phyloP scores from a whole-genome alignment of 2,888 invertebrate genomes.

The Aphelenchoides bicaudatus region DNA sequence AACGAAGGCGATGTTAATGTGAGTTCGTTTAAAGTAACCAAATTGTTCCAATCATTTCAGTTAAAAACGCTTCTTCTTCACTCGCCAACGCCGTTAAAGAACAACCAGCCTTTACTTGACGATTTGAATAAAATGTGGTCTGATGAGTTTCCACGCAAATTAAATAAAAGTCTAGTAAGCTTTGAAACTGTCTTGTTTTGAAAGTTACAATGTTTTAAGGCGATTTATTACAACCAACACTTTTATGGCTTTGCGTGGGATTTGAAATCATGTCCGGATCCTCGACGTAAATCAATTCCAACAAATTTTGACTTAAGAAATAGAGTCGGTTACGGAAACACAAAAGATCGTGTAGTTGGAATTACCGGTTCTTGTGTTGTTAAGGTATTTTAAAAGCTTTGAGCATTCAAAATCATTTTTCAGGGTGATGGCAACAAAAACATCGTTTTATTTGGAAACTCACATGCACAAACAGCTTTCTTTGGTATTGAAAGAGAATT shows the following conservation, averaged over 20 bases:
- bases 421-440: background rate
- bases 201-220: no score
- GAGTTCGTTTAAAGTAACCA: no score
- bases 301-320: background rate
- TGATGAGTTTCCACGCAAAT: no score
- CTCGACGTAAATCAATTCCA: background rate
- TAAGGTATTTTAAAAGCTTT: background rate
- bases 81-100: no score
- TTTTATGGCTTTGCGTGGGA: background rate
- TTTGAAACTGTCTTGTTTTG: no score
- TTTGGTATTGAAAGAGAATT: background rate
- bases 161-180: no score
- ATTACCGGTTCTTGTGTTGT: slow-evolving; percentile 4
- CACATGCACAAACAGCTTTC: background rate
- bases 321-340: slow-evolving; percentile 7
- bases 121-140: no score
- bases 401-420: background rate
- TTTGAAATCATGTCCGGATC: background rate
- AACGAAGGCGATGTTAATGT: no score
- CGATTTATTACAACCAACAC: slow-evolving; percentile 5
- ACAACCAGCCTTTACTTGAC: no score
- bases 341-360: background rate
- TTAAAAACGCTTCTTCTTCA: no score
- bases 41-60: no score
- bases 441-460: background rate